phyloP scores from a whole-genome alignment of 2,797 vertebrate genomes.

The Steatocranus sp. region DNA sequence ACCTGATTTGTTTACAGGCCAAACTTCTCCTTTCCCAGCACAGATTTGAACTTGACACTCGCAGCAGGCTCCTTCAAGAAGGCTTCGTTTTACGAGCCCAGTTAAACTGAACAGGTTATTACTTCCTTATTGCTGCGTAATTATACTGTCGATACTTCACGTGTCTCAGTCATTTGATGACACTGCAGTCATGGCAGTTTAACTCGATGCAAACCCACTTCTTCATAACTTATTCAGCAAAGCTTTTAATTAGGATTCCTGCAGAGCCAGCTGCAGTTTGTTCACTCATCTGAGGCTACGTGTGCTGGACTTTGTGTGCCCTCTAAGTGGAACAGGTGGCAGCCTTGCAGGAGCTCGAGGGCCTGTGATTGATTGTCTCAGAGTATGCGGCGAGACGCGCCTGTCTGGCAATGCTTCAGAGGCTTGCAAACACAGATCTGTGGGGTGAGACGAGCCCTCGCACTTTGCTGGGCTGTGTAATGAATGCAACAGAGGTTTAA shows the following conservation, averaged over 20 bases:
- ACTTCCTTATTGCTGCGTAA: constrained; percentile 50
- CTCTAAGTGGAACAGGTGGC: constrained; percentile 35
- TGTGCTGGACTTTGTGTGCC: neutral
- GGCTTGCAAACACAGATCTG: constrained; percentile 13
- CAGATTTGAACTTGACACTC: neutral
- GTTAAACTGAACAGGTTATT: constrained; percentile 29
- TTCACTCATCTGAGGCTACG: neutral
- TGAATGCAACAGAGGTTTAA: neutral
- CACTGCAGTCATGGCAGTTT: neutral
- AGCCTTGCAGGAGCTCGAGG: constrained; percentile 1
- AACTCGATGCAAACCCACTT: neutral
- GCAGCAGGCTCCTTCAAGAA: no score
- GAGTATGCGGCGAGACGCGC: constrained; percentile 1
- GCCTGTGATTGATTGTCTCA: constrained; percentile 14
- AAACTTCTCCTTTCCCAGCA: neutral
- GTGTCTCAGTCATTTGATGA: neutral
- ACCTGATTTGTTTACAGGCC: neutral
- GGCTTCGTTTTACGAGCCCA: neutral
- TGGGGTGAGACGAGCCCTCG: neutral
- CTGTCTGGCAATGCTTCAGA: constrained; percentile 34
- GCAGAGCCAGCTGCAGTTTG: neutral
- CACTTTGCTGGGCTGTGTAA: constrained; percentile 1
- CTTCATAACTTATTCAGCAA: constrained; percentile 29
- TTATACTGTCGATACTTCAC: neutral
- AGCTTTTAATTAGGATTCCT: constrained; percentile 2